Evolutionary conservation across 2,888 invertebrate species (phyloP).

Genomic region (Hydropsyche betteni): DNA sequence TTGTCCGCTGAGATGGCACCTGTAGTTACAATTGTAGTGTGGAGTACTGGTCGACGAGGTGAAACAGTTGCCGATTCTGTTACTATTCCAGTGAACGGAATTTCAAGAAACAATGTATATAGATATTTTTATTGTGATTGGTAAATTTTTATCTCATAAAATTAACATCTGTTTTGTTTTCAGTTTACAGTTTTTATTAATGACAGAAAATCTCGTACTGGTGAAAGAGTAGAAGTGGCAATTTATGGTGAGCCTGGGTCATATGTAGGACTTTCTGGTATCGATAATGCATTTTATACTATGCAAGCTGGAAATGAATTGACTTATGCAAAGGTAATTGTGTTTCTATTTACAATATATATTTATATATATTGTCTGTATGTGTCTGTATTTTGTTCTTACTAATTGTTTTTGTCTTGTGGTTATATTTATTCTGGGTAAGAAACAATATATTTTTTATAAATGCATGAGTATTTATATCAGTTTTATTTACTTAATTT

Average conservation of each 20-base stretch:
- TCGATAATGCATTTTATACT: constrained; percentile 88
- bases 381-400: not conserved
- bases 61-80: constrained; percentile 91
- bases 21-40: constrained; percentile 88
- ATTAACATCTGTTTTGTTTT: constrained; percentile 50
- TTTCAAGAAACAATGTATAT: constrained; percentile 86
- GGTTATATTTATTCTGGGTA: constrained; percentile 4
- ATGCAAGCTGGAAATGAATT: constrained; percentile 95
- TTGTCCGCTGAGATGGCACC: constrained; percentile 92
- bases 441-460: constrained; percentile 32
- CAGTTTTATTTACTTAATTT: no score
- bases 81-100: constrained; percentile 96
- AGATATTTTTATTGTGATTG: no score
- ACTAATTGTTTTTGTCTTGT: constrained; percentile 1
- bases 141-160: not conserved
- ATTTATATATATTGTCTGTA: constrained; percentile 9
- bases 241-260: constrained; percentile 94
- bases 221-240: constrained; percentile 92
- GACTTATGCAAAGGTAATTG: constrained; percentile 79
- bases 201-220: constrained; percentile 92
- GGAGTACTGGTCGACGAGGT: constrained; percentile 83
- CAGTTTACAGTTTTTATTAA: constrained; percentile 87
- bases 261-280: constrained; percentile 90
- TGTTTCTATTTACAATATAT: not conserved
- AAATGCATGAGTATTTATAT: not conserved